Evolutionary conservation across 1,140 invertebrate genomes (phyloP).

Genomic region (Drosophila ogumai): DNA sequence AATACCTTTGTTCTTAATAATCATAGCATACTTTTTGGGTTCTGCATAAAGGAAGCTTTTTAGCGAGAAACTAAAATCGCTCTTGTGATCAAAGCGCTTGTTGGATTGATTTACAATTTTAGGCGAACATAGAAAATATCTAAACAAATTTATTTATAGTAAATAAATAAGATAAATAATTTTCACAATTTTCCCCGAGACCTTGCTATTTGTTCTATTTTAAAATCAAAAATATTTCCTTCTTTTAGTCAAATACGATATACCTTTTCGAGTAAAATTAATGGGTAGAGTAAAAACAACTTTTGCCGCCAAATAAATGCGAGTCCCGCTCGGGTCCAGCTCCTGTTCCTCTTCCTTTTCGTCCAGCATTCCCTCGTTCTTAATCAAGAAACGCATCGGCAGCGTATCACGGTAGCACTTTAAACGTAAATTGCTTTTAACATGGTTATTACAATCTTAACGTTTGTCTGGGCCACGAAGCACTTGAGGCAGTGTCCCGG

Average conservation of each 20-base stretch:
- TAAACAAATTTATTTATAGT: not conserved
- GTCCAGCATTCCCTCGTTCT: slow-evolving; percentile 52
- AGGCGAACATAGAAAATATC: not conserved
- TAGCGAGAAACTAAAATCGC: not conserved
- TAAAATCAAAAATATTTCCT: not conserved
- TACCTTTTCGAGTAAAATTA: not conserved
- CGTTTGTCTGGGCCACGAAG: slow-evolving; percentile 80
- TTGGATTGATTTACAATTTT: not conserved
- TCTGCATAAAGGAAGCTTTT: no score
- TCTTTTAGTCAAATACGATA: not conserved
- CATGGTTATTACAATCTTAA: slow-evolving; percentile 84
- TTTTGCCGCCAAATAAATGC: slow-evolving; percentile 79
- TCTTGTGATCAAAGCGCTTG: not conserved
- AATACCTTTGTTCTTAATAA: not conserved
- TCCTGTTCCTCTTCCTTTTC: slow-evolving; percentile 6
- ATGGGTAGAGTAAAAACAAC: slow-evolving; percentile 2
- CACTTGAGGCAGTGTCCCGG: slow-evolving; percentile 62
- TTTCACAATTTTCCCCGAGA: fast-evolving
- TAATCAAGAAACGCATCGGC: slow-evolving; percentile 82
- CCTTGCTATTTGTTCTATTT: not conserved
- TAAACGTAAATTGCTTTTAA: slow-evolving; percentile 84
- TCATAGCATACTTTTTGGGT: not conserved
- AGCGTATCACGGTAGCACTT: slow-evolving; percentile 83
- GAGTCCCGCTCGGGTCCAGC: slow-evolving; percentile 39
- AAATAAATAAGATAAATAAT: not conserved